Base-by-base conservation (phyloP, 2,888 invertebrate genomes). In the Drosophila villosipedis region DNA sequence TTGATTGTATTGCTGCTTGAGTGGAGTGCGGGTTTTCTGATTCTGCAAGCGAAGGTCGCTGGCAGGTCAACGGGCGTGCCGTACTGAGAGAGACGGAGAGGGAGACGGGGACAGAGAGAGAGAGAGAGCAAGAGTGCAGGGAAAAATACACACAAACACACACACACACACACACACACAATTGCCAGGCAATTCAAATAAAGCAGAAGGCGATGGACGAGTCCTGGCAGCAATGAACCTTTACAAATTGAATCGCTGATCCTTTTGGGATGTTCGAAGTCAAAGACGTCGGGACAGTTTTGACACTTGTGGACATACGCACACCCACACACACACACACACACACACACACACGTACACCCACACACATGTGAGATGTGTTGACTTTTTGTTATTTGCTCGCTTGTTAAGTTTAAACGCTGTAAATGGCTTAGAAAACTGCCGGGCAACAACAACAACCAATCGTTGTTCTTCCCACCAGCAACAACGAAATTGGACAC, bases 381-480 rank as follows among this genome's bases (percentile, higher is more conserved):
- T 82, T 84, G 83, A 80, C 85, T 84, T 84, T 82, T 86, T 89
- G 80, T 85, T 86, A 84, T 89, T 86, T 86, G 83, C 74, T 75
- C 79, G 81, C 84, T 84, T 91, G 91, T 91, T 91, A 91, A 91
- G 78, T 89, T 91, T 91, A 91, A 91, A 91, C 83, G 90, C 78
- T 88, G 91, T 90, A 91, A 91, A 92, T 91, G 91, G 90, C 86
- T 91, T 89, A 83, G 90, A 91, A 91, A 92, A 91, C 87, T 83
- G 84, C 57, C 79, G 57, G 57, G 55, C 55, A 58, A 57, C 57
- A 55, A 57, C 57, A 55, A 53, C 31, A 67, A 58, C 43, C 47
- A 64, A 80, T 68, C 53, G 72, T 73, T 77, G 50, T 62, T 22
- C 16, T 55, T 22, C 31, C 43, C 73, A 77, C 58, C 61, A 73